A percentile compares a stretch with the other conserved stretches of the same genome.
Conservation (phyloP, 92 coral and sea anemone genomes). For the Metridium senile region DNA sequence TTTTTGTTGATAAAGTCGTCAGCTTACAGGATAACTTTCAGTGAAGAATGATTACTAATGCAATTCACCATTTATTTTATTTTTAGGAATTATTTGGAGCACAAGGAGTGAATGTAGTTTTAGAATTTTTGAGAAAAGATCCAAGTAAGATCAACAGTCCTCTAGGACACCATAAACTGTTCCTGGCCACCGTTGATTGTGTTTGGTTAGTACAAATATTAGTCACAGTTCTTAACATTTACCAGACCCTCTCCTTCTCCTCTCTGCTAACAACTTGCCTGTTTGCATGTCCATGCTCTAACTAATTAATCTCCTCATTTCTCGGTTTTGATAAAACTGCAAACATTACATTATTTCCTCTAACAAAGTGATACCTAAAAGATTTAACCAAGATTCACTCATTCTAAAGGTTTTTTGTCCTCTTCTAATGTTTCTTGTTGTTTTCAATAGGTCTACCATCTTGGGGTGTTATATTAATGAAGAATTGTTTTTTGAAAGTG, state of each 20-base stretch:
- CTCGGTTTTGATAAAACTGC: too few species aligned
- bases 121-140: conserved; percentile 89
- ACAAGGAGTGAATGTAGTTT: conserved; percentile 85
- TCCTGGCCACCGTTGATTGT: conserved; percentile 90
- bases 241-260: too few species aligned
- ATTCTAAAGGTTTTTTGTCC: not conserved
- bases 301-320: too few species aligned
- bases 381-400: not conserved
- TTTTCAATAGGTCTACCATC: conserved; percentile 75
- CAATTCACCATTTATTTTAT: not conserved
- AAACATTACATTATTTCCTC: too few species aligned
- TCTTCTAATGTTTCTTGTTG: not conserved
- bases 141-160: conserved; percentile 87
- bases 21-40: too few species aligned
- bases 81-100: conserved; percentile 90
- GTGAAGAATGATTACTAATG: too few species aligned
- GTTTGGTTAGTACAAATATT: conserved; percentile 73
- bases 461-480: conserved; percentile 93
- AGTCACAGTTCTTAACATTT: too few species aligned
- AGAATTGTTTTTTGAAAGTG: conserved; percentile 85
- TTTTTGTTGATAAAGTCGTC: too few species aligned
- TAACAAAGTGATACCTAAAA: too few species aligned
- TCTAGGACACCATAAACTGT: conserved; percentile 92
- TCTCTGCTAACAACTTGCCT: not conserved
- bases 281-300: too few species aligned